phyloP scores from a whole-genome alignment of 2,797 vertebrate genomes.

The Simalia tracyae region DNA sequence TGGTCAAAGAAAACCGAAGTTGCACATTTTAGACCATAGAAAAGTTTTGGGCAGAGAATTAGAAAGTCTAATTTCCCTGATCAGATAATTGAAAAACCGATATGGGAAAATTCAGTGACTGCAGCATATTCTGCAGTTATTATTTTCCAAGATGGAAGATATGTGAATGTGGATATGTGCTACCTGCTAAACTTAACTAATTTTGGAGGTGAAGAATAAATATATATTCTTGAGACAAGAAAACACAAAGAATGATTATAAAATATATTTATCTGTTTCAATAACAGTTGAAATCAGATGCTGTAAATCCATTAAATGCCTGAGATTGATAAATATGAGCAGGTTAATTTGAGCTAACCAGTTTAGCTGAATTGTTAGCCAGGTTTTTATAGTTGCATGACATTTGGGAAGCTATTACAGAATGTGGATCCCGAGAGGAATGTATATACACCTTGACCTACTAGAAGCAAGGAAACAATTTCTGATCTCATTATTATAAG shows the following conservation, averaged over 20 bases:
- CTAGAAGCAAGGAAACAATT: background rate
- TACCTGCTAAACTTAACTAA: background rate
- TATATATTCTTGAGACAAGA: background rate
- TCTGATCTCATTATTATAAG: background rate
- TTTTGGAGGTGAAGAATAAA: background rate
- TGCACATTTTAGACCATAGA: background rate
- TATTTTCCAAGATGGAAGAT: background rate
- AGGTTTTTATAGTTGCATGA: background rate
- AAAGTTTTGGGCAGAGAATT: background rate
- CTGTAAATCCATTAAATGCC: background rate
- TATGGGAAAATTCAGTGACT: background rate
- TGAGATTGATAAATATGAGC: background rate
- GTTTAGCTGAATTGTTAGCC: background rate
- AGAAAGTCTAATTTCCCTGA: background rate
- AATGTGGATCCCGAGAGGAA: background rate
- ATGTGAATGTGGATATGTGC: background rate
- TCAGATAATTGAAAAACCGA: background rate
- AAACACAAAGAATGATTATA: background rate
- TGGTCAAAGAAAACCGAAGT: background rate
- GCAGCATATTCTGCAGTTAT: background rate
- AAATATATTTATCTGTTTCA: background rate
- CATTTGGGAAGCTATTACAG: background rate
- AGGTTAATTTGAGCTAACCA: background rate
- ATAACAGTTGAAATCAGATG: background rate
- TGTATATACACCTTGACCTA: background rate